Evolutionary conservation across 2,797 vertebrate genomes (phyloP).

Genomic region (Caiman crocodilus): DNA sequence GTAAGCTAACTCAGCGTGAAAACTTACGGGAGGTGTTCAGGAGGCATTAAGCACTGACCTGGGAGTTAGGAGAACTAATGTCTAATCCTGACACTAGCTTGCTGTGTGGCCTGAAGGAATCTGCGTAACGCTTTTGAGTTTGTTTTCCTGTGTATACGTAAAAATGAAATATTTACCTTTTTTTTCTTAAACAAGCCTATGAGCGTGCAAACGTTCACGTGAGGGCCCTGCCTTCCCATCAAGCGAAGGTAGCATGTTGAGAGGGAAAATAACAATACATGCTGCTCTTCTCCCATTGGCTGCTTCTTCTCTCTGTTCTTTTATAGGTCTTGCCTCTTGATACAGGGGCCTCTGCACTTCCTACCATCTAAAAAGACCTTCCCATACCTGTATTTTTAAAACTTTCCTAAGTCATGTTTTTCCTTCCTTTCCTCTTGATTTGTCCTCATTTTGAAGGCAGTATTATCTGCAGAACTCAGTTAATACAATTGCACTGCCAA

Average conservation of each 20-base stretch:
- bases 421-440: conserved; percentile 45
- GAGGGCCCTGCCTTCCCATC: background rate
- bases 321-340: accelerated
- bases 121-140: background rate
- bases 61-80: background rate
- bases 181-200: conserved; percentile 29
- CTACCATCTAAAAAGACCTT: accelerated
- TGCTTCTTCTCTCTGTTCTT: background rate
- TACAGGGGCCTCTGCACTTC: background rate
- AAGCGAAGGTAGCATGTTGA: conserved; percentile 20
- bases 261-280: background rate
- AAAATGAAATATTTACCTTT: background rate
- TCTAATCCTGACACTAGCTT: conserved; percentile 54
- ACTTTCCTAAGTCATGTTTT: background rate
- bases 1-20: background rate
- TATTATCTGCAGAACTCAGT: conserved; percentile 55
- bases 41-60: background rate
- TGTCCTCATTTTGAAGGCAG: conserved; percentile 52
- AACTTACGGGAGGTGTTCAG: conserved; percentile 2
- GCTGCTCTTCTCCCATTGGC: background rate
- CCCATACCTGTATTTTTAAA: background rate
- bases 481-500: conserved; percentile 69
- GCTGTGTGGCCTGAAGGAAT: background rate
- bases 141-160: conserved; percentile 18
- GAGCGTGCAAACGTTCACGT: conserved; percentile 24